Evolutionary conservation across 2,797 vertebrate species (phyloP).

Genomic region (Orestias chungarensis): DNA sequence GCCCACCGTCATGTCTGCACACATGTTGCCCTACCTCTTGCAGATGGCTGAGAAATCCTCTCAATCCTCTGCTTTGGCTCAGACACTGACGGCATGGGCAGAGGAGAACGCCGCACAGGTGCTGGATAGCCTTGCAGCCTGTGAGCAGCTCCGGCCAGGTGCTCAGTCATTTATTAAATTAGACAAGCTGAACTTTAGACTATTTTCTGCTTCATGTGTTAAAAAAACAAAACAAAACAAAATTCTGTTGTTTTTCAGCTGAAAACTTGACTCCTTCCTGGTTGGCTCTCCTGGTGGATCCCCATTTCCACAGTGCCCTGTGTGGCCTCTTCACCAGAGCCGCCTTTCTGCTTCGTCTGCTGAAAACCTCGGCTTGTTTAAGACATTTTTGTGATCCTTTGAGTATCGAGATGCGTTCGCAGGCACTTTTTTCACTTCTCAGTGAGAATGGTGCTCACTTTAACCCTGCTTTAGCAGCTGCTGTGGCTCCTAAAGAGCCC

Average conservation of each 20-base stretch:
- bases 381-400: conserved; percentile 59
- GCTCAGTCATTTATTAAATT: conserved; percentile 14
- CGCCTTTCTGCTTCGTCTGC: conserved; percentile 68
- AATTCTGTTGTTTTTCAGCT: conserved; percentile 46
- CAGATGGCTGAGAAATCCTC: conserved; percentile 73
- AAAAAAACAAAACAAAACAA: no score
- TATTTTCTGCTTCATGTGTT: not conserved
- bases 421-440: conserved; percentile 54
- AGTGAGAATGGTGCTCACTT: conserved; percentile 71
- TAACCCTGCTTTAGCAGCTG: conserved; percentile 53
- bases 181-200: not conserved
- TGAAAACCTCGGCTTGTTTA: conserved; percentile 47
- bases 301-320: conserved; percentile 76
- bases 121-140: conserved; percentile 68
- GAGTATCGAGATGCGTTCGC: conserved; percentile 54
- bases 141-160: conserved; percentile 78
- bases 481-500: conserved; percentile 45
- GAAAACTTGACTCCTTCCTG: conserved; percentile 54
- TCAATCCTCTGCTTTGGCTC: conserved; percentile 52
- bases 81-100: conserved; percentile 76
- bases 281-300: conserved; percentile 77
- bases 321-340: conserved; percentile 76
- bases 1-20: conserved; percentile 76
- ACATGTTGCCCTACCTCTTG: conserved; percentile 82
- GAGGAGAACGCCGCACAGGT: conserved; percentile 46